Percentiles rank a stretch among this genome's conserved stretches.
Evolutionary conservation across 1,140 invertebrate genomes (phyloP).

Genomic region (Stegodyphus mimosarum): DNA sequence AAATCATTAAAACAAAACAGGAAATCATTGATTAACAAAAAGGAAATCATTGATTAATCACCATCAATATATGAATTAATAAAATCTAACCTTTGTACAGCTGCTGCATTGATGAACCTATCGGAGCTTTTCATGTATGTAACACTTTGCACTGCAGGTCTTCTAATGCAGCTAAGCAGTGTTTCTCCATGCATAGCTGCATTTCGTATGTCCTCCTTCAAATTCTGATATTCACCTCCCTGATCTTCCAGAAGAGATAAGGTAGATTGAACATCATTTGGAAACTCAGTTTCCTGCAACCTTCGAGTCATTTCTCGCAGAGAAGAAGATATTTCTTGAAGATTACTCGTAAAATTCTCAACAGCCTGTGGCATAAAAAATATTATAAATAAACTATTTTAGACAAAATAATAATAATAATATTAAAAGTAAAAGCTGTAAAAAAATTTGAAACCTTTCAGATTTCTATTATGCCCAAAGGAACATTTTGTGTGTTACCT

Average conservation of each 20-base stretch:
- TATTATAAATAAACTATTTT: background rate
- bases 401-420: background rate
- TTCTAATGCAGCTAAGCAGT: constrained; percentile 78
- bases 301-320: constrained; percentile 86
- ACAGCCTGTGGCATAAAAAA: constrained; percentile 78
- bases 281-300: constrained; percentile 82
- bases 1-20: too few relatives aligned
- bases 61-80: background rate
- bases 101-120: constrained; percentile 88
- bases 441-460: too few relatives aligned
- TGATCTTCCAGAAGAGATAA: constrained; percentile 77
- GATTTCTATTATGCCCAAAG: too few relatives aligned
- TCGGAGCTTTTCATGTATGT: constrained; percentile 69
- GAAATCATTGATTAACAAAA: too few relatives aligned
- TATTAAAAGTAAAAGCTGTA: too few relatives aligned
- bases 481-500: too few relatives aligned
- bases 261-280: constrained; percentile 83
- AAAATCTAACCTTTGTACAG: constrained; percentile 82
- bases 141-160: constrained; percentile 66
- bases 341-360: constrained; percentile 92
- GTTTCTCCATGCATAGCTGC: constrained; percentile 87
- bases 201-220: constrained; percentile 83
- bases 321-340: constrained; percentile 85
- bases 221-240: constrained; percentile 75
- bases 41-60: too few relatives aligned